Conservation (phyloP, 2,888 invertebrate genomes). For the Acrobasis repandana region DNA sequence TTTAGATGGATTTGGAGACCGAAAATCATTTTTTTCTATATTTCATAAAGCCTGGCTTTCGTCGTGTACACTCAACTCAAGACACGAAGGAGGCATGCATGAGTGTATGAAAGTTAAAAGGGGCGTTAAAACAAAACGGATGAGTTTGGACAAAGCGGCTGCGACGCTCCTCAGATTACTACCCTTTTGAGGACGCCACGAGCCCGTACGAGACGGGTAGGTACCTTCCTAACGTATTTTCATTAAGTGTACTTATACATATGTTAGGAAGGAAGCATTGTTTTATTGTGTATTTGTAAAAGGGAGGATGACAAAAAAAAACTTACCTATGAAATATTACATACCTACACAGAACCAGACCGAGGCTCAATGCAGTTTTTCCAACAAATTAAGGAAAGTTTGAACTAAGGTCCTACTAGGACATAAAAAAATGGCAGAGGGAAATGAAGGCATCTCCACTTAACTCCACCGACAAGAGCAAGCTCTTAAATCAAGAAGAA, state of each 20-base stretch:
- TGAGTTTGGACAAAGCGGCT: conserved; percentile 80
- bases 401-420: too few species aligned
- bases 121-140: conserved; percentile 83
- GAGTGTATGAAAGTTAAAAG: conserved; percentile 76
- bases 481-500: too few species aligned
- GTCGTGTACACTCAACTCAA: conserved; percentile 46
- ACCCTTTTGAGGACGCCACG: conserved; percentile 70
- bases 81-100: conserved; percentile 63
- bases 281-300: conserved; percentile 16
- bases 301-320: background rate
- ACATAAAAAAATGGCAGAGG: too few species aligned
- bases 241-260: conserved; percentile 62
- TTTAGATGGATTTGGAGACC: too few species aligned
- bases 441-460: too few species aligned
- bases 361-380: too few species aligned
- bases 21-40: too few species aligned
- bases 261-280: conserved; percentile 27
- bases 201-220: conserved; percentile 52
- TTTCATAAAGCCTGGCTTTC: too few species aligned
- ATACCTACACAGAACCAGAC: too few species aligned
- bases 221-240: conserved; percentile 69
- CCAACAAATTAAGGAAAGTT: too few species aligned
- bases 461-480: too few species aligned
- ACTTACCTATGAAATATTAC: too few species aligned
- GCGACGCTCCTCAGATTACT: conserved; percentile 65